These are phyloP conservation scores for Reinhardtius hippoglossoides DNA, from an alignment of 2,113 vertebrate species.

Conservation along the genomic window DNA sequence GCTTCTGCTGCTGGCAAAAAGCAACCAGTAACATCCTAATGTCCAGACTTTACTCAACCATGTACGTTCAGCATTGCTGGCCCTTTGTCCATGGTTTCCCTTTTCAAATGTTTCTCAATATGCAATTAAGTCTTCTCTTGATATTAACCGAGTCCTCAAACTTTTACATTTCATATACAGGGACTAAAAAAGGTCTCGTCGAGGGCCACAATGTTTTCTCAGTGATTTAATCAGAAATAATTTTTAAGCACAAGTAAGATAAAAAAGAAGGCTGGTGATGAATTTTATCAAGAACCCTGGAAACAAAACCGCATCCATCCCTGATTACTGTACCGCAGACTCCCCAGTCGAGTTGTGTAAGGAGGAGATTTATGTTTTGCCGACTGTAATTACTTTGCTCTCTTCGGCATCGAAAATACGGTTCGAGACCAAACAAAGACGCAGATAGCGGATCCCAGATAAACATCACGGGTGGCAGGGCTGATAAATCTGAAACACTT, in stretches of 20 bases:
- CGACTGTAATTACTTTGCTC: constrained; percentile 27
- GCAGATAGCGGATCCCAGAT: constrained; percentile 17
- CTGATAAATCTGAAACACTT: constrained; percentile 15
- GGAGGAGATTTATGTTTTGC: constrained; percentile 20
- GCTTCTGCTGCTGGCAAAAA: constrained; percentile 38
- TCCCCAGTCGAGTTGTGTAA: constrained; percentile 35
- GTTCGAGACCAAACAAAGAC: constrained; percentile 39
- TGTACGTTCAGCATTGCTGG: constrained; percentile 13
- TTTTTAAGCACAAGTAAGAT: constrained; percentile 19
- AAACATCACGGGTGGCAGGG: not conserved
- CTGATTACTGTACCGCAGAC: constrained; percentile 35
- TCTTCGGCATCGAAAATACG: constrained; percentile 22
- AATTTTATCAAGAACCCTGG: constrained; percentile 26
- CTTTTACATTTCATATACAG: too few species aligned
- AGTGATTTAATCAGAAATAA: constrained; percentile 12
- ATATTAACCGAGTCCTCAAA: not conserved
- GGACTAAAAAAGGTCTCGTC: not conserved
- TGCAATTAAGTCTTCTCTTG: not conserved
- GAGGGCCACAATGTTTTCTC: not conserved
- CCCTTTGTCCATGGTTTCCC: constrained; percentile 9
- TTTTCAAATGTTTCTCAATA: constrained; percentile 28
- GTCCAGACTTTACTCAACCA: constrained; percentile 38
- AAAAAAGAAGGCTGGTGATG: constrained; percentile 15
- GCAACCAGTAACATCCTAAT: constrained; percentile 34
- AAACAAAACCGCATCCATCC: constrained; percentile 42